A percentile compares a stretch with the other conserved stretches of the same genome.
These are phyloP conservation scores for Brachycybe producta DNA, from an alignment of 2,888 invertebrate species.

Conservation along the genomic window DNA sequence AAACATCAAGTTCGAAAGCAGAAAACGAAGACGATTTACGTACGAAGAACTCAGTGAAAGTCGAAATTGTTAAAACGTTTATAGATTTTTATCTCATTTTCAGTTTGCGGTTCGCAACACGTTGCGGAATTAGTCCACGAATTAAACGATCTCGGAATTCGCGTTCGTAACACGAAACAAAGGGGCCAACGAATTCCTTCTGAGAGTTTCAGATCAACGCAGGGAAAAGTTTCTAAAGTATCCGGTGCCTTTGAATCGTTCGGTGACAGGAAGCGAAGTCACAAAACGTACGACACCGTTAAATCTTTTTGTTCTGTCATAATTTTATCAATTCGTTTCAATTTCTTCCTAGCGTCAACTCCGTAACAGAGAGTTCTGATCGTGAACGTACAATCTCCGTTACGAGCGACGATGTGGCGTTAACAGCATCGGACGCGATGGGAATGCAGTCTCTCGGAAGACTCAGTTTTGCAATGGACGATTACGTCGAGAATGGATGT, in stretches of 20 bases:
- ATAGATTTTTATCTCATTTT: not conserved
- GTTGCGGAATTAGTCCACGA: slow-evolving; percentile 6
- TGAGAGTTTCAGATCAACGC: slow-evolving; percentile 6
- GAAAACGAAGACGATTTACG: not conserved
- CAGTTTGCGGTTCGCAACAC: not conserved
- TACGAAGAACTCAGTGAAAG: not conserved
- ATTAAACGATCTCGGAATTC: not conserved
- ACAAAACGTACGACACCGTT: too few relatives aligned
- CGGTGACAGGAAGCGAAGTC: not conserved
- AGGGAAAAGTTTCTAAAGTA: slow-evolving; percentile 10
- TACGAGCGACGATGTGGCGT: slow-evolving; percentile 11
- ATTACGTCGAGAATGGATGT: slow-evolving; percentile 15
- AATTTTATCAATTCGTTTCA: too few relatives aligned
- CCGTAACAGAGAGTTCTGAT: too few relatives aligned
- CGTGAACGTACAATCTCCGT: too few relatives aligned
- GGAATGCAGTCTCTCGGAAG: slow-evolving; percentile 24
- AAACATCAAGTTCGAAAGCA: not conserved
- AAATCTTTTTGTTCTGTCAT: too few relatives aligned
- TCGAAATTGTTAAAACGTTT: not conserved
- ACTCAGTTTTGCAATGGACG: slow-evolving; percentile 23
- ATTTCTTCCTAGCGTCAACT: too few relatives aligned
- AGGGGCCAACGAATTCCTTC: not conserved
- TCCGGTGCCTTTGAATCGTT: slow-evolving; percentile 7
- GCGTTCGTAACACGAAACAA: not conserved
- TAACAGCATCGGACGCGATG: slow-evolving; percentile 13